Evolutionary conservation across 2,888 invertebrate genomes (phyloP).

Genomic region (Hirtodrosophila duncani): DNA sequence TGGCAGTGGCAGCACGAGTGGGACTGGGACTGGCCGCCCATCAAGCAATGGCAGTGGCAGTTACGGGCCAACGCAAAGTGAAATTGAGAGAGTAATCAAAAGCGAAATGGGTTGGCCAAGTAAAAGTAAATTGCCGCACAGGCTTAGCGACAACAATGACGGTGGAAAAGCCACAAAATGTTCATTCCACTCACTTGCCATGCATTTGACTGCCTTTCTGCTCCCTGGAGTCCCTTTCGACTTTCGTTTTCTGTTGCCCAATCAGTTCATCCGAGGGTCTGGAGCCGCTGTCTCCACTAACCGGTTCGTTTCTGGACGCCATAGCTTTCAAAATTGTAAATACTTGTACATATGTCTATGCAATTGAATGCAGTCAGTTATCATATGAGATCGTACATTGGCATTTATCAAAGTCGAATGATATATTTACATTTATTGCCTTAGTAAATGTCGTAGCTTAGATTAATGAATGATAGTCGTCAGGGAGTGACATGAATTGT

Average conservation of each 20-base stretch:
- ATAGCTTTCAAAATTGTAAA: too few species aligned
- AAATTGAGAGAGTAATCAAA: constrained; percentile 61
- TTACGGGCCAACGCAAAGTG: constrained; percentile 43
- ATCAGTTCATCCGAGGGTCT: too few species aligned
- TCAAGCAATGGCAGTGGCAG: constrained; percentile 25
- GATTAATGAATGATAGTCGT: too few species aligned
- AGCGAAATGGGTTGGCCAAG: constrained; percentile 60
- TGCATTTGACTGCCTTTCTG: not conserved
- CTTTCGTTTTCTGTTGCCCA: constrained; percentile 70
- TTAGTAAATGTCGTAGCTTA: too few species aligned
- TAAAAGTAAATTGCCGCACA: constrained; percentile 63
- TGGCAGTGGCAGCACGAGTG: not conserved
- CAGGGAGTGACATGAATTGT: too few species aligned
- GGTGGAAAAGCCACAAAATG: constrained; percentile 32
- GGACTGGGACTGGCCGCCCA: not conserved
- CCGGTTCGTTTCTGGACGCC: too few species aligned
- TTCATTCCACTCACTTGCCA: constrained; percentile 10
- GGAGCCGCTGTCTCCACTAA: too few species aligned
- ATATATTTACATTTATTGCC: too few species aligned
- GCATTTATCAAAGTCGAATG: too few species aligned
- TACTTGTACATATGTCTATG: too few species aligned
- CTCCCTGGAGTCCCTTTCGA: constrained; percentile 54
- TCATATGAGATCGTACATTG: too few species aligned
- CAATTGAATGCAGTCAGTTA: too few species aligned
- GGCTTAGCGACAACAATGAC: not conserved